Evolutionary conservation across 2,113 vertebrate species (phyloP), one percentile per base, ranked within the genome.

Genomic region (Lethenteron camtschaticum): DNA sequence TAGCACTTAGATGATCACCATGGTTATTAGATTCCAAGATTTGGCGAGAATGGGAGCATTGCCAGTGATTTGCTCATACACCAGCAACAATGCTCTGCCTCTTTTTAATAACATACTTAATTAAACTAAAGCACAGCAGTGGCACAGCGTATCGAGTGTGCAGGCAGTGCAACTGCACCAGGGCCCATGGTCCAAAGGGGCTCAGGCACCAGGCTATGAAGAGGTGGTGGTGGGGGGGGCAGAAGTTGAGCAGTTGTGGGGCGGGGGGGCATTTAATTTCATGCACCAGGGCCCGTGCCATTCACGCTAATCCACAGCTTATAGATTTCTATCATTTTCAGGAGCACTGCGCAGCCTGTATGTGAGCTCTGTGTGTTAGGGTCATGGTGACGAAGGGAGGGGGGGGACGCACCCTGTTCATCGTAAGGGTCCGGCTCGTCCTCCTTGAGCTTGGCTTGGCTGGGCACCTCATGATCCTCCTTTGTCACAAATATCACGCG

Each of bases 381-480:
- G 10, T n/a, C 63, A 66, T 16, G n/a, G 10, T 11, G 63, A 16
- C 24, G 24, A 8, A n/a, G 10, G 63, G n/a, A 24, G 63, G 16
- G n/a, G 63, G 60, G 20, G 20, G 63, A 24, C 24, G 10, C 79
- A 84, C 83, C 87, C 12, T 77, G 91, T 71, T 95, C 94, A 75
- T 96, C 94, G 0, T 99, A 99, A 0, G 94, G 94, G 68, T 99
- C 94, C 2, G 94, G 94, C 74, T 99, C 94, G 71, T 99, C 94
- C 9, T 87, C 87, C 57, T 96, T 82, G 74, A 99, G 79, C 77
- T 99, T 92, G 8, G 94, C 94, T 2, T 77, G 95, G 81, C 94
- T 99, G 1, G 94, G 94, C 0, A 85, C 80, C 63, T 88, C 83
- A 2, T 99, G 94, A 74, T 99, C 94, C 73, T 96, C 94, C 75